Base-by-base conservation (phyloP, 2,888 invertebrate genomes). In the Mimachlamys varia region DNA sequence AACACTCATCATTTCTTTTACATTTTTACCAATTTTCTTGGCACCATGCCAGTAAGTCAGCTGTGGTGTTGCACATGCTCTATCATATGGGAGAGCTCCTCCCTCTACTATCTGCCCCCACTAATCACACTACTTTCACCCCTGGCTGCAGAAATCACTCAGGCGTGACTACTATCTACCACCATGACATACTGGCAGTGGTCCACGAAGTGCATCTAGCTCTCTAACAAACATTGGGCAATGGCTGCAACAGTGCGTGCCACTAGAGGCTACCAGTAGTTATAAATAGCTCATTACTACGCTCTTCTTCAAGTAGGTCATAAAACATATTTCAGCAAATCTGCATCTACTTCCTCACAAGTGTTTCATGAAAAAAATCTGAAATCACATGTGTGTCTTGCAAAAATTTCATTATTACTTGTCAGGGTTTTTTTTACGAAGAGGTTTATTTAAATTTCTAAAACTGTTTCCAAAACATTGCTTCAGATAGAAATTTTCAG, bases 271-370 rank as follows among this genome's bases (percentile, higher is more conserved):
- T 17, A 53, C 12, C 27, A 7, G 33, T 33, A 15, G 76, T 33
- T 76, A 76, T 76, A 76, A 76, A 76, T 76, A 76, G 76, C 76
- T 27, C 27, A 76, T 76, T 76, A 76, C 76, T 76, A 76, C 76
- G 33, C 33, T 13, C 17, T 22, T 33, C 76, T 76, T 76, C 76
- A 76, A 76, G 76, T 76, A 76, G 27, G 76, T 76, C 76, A 76
- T 76, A 76, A 76, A 76, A 76, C 76, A 76, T 76, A 76, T 76
- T 76, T 76, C 76, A 76, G 76, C 76, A 76, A 76, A 76, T 76
- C 76, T 76, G 76, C 76, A 76, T 76, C 76, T 76, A 76, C 76
- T 76, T 76, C 27, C 76, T 76, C 27, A 76, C 76, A 76, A 76
- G 76, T 76, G 76, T 76, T 33, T 76, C 12, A 76, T 76, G 27